A percentile compares a stretch with the other conserved stretches of the same genome.
These are phyloP conservation scores for Microhierax caerulescens DNA, from an alignment of 2,797 vertebrate species.

Conservation along the genomic window DNA sequence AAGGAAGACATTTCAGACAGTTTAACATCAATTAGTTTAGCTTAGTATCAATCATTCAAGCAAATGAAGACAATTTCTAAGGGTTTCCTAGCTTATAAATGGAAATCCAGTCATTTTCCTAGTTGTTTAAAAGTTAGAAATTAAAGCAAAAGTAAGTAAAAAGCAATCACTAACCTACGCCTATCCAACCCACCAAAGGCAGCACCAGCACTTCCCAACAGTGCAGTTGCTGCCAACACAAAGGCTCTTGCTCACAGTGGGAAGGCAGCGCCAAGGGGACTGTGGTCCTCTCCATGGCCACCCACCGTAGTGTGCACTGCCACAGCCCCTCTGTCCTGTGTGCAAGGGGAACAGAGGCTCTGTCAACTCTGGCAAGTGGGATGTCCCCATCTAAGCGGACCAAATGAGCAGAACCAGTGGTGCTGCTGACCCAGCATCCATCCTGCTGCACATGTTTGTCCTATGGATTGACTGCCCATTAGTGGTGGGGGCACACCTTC, in stretches of 20 bases:
- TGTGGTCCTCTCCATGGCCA: rapidly evolving
- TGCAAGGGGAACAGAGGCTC: background rate
- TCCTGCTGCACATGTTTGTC: background rate
- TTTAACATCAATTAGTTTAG: background rate
- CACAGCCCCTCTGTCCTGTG: background rate
- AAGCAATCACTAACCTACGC: background rate
- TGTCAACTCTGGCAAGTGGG: rapidly evolving
- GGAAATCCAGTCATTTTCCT: background rate
- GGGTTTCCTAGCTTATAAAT: background rate
- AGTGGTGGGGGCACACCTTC: background rate
- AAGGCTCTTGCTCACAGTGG: rapidly evolving
- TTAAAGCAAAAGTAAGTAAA: background rate
- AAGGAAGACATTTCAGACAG: background rate
- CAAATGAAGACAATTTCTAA: background rate
- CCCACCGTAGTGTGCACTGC: rapidly evolving
- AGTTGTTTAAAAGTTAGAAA: background rate
- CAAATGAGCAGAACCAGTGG: background rate
- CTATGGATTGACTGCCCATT: rapidly evolving
- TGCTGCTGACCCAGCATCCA: background rate
- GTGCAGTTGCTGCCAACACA: rapidly evolving
- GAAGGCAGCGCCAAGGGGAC: background rate
- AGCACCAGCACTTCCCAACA: background rate
- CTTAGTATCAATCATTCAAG: background rate
- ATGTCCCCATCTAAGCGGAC: rapidly evolving
- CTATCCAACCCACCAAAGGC: background rate